A percentile compares a stretch with the other conserved stretches of the same genome.
Evolutionary conservation across 2,888 invertebrate species (phyloP).

Genomic region (Oxystoma pomonae): DNA sequence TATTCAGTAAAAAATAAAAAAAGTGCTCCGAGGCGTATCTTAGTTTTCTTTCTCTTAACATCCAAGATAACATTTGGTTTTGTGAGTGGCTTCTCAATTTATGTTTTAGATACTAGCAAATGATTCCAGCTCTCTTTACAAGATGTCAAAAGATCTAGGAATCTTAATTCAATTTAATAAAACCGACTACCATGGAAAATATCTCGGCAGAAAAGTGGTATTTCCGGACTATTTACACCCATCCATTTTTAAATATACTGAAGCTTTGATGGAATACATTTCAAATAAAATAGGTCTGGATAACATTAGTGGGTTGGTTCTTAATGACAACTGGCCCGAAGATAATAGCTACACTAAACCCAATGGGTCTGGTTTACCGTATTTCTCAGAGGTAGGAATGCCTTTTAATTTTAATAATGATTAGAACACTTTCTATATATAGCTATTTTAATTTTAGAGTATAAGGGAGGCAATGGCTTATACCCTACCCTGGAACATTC

Average conservation of each 20-base stretch:
- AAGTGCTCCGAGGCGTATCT: too few species aligned
- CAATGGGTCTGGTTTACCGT: constrained; percentile 45
- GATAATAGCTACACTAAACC: constrained; percentile 42
- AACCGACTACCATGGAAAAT: constrained; percentile 33
- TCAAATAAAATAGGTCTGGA: constrained; percentile 20
- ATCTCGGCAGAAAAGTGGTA: constrained; percentile 35
- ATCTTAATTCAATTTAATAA: constrained; percentile 34
- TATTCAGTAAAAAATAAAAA: too few species aligned
- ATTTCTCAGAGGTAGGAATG: constrained; percentile 50
- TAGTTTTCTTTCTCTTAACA: too few species aligned
- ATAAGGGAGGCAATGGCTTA: constrained; percentile 43
- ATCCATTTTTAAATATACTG: constrained; percentile 31
- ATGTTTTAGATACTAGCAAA: constrained; percentile 23
- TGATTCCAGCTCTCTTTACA: constrained; percentile 27
- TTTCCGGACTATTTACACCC: constrained; percentile 41
- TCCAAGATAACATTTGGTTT: too few species aligned
- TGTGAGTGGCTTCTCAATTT: too few species aligned
- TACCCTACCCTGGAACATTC: constrained; percentile 53
- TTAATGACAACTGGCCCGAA: constrained; percentile 57
- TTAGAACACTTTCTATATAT: neutral
- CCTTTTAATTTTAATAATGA: too few species aligned
- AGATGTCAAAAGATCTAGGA: constrained; percentile 28
- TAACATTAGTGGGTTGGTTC: constrained; percentile 47
- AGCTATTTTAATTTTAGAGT: neutral
- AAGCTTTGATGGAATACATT: constrained; percentile 26